Conservation (phyloP, 2,797 vertebrate species). For the Semotilus atromaculatus region DNA sequence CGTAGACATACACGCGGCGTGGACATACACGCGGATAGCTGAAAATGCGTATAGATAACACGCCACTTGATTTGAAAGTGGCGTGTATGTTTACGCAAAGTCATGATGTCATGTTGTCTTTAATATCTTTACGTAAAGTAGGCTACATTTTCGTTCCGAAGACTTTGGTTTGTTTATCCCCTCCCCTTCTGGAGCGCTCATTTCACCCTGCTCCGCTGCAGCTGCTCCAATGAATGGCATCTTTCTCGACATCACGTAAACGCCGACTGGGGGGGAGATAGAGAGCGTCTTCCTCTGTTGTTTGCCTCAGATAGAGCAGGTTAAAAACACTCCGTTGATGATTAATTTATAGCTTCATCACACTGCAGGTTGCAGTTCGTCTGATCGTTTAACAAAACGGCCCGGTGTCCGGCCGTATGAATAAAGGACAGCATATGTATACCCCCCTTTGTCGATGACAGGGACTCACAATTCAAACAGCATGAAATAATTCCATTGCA, state of each 20-base stretch:
- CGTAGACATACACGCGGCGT: too few relatives aligned
- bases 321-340: not conserved
- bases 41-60: too few relatives aligned
- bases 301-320: conserved; percentile 25
- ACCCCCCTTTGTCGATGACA: conserved; percentile 2
- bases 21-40: too few relatives aligned
- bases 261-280: conserved; percentile 8
- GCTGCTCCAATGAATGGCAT: conserved; percentile 28
- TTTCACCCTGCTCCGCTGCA: not conserved
- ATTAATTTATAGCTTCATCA: conserved; percentile 35
- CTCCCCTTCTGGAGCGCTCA: conserved; percentile 2
- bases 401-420: not conserved
- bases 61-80: too few relatives aligned
- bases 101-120: too few relatives aligned
- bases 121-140: not conserved
- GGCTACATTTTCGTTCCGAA: not conserved
- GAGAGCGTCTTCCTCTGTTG: conserved; percentile 19
- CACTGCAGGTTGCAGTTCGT: conserved; percentile 12
- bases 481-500: conserved; percentile 44
- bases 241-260: conserved; percentile 27
- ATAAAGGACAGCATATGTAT: conserved; percentile 21
- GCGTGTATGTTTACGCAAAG: too few relatives aligned
- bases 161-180: conserved; percentile 12
- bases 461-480: conserved; percentile 14
- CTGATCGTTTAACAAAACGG: conserved; percentile 12